Evolutionary conservation across 92 coral and sea anemone species (phyloP).

Genomic region (Phenganax stokvisi): DNA sequence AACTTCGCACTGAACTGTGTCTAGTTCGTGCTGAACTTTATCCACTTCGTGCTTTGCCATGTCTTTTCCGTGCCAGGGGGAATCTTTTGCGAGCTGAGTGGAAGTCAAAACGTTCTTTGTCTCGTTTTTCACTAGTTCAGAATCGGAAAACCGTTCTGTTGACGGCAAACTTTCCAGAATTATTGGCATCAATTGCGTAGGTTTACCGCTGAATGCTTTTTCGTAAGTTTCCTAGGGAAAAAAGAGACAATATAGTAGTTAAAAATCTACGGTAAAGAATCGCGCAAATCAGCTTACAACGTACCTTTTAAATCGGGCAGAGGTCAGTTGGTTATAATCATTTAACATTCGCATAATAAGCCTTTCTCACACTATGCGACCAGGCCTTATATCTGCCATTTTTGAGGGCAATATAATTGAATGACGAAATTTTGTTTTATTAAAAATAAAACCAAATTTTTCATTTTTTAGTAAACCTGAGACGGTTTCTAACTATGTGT

Average conservation of each 20-base stretch:
- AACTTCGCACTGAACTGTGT: background rate
- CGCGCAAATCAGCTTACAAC: too few relatives aligned
- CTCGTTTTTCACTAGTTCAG: background rate
- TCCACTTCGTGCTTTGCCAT: background rate
- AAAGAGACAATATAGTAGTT: background rate
- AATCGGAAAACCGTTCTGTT: background rate
- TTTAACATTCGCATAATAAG: too few relatives aligned
- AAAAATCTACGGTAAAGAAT: too few relatives aligned
- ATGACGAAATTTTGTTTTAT: too few relatives aligned
- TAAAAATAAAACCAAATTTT: too few relatives aligned
- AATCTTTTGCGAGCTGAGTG: background rate
- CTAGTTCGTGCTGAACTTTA: background rate
- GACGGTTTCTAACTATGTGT: too few relatives aligned
- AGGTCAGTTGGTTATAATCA: too few relatives aligned
- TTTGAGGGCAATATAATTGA: too few relatives aligned
- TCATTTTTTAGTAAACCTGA: too few relatives aligned
- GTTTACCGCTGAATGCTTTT: background rate
- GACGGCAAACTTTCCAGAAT: background rate
- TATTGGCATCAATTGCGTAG: background rate
- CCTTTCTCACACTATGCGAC: too few relatives aligned
- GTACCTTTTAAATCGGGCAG: too few relatives aligned
- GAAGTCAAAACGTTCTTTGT: background rate
- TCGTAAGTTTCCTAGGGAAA: slow-evolving; percentile 6
- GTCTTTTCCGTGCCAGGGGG: background rate
- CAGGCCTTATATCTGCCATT: too few relatives aligned